Evolutionary conservation across 2,113 vertebrate genomes (phyloP), one percentile per base, ranked within the genome.

Genomic region (Sisor rabdophorus): DNA sequence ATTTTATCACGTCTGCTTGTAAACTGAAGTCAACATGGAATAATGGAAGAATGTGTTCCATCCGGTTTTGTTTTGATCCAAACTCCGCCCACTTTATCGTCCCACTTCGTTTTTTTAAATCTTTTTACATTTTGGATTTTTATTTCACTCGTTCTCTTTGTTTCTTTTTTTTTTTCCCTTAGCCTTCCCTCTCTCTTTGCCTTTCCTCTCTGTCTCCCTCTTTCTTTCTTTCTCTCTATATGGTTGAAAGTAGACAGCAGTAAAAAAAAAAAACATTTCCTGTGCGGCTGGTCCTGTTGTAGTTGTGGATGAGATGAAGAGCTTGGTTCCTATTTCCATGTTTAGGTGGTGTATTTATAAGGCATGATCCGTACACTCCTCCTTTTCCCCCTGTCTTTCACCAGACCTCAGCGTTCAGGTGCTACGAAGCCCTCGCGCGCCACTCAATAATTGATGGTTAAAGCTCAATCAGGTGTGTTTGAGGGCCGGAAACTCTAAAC

Each of bases 221-320:
- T 36, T 6, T 36, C 32, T 36, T 6, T 36, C 32, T 36, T 6
- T 36, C 32, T 28, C 4, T 58, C 13, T 55, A 10, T 0, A 9
- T 44, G 40, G 40, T 44, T 61, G 36, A 10, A 20, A 1, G n/a
- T 3, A 47, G 59, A 36, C 30, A 2, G 24, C 11, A 68, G 24
- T 64, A 44, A 50, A 44, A 44, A 50, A 44, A 68, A 44, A 50
- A 44, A 44, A 50, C 65, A 68, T 44, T 68, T 68, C 65, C 44
- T 48, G 65, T 50, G 24, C 28, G 24, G 64, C 40, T 15, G 13
- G 32, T 3, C 32, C 32, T 44, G 40, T 44, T 44, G 6, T 1
- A 44, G 40, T 44, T 44, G 40, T 10, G 9, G 40, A 44, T 44
- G 40, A 44, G 40, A 44, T 44, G 40, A 44, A 13, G 61, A 22